Conservation (phyloP, 2,888 invertebrate species). For the Muscina levida region DNA sequence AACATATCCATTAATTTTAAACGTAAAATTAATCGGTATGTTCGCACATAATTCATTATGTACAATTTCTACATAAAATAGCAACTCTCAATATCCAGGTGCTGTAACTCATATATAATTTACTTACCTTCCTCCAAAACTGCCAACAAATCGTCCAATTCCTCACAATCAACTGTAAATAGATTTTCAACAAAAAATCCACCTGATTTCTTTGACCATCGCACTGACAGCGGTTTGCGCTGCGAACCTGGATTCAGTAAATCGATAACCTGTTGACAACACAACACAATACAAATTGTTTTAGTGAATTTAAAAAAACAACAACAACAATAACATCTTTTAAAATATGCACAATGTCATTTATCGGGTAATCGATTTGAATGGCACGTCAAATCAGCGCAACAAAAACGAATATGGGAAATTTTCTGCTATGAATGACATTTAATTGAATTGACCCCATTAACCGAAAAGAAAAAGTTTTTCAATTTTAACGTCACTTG, state of each 20-base stretch:
- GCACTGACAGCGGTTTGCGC: slow-evolving; percentile 89
- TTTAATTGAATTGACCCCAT: slow-evolving; percentile 59
- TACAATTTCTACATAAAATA: too few species aligned
- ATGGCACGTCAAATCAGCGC: slow-evolving; percentile 19
- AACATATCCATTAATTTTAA: too few species aligned
- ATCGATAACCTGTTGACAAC: slow-evolving; percentile 92
- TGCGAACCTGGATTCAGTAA: slow-evolving; percentile 92
- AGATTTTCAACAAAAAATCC: slow-evolving; percentile 97
- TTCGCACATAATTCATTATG: too few species aligned
- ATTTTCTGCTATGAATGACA: background rate
- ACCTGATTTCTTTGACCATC: slow-evolving; percentile 96
- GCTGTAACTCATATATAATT: too few species aligned
- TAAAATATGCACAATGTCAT: slow-evolving; percentile 16
- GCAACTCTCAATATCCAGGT: too few species aligned
- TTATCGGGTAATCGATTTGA: slow-evolving; percentile 39
- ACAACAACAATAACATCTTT: slow-evolving; percentile 52
- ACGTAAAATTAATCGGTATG: too few species aligned
- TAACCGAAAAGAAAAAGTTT: slow-evolving; percentile 45
- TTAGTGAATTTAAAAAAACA: slow-evolving; percentile 57
- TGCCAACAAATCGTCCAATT: slow-evolving; percentile 93
- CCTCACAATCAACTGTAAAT: slow-evolving; percentile 97
- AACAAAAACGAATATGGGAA: slow-evolving; percentile 7
- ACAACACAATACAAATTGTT: too few species aligned
- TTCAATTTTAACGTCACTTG: slow-evolving; percentile 36
- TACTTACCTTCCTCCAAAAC: slow-evolving; percentile 94